Evolutionary conservation across 2,797 vertebrate species (phyloP), one percentile per base, ranked within the genome.

Genomic region (Liparis tanakae): DNA sequence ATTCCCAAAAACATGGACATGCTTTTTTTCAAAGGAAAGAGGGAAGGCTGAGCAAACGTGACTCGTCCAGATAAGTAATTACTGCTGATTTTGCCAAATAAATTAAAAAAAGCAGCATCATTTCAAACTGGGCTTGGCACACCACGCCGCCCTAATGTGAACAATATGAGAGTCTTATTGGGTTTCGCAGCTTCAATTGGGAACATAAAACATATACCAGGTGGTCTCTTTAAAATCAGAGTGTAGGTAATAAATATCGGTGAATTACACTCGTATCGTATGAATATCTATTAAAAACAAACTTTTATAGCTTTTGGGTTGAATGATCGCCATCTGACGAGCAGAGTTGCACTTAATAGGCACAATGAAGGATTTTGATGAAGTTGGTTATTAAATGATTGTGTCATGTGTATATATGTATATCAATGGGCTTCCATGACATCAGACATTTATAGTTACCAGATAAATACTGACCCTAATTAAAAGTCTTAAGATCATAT

Each of bases 11-110:
- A 71, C 68, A 82, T 73, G 74, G 62, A 77, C 73, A 69, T 56
- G 64, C 72, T 91, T 93, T 87, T 91, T 93, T 87, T 92, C 82
- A 75, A 89, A 80, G 59, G 65, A 80, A 75, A 30, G 25, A 30
- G 76, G 83, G 59, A 83, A 87, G 71, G 81, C 87, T 80, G 88
- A 83, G 73, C 68, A 83, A 87, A 83, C 84, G 48, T 62, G 83
- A 85, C 83, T 88, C 79, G 50, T 84, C 79, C 87, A 88, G 87
- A 88, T 87, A 87, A 87, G 85, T 90, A 88, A 90, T 83, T 87
- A 61, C 76, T 70, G 71, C 61, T 78, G 70, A 74, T 88, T 89
- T 83, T 89, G 87, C 86, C 89, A 90, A 89, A 86, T 85, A 91
- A 80, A 67, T 81, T 76, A 85, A 79, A 85, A 89, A 85, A 89